Percentiles rank a stretch among this genome's conserved stretches.
Conservation (phyloP, 2,888 invertebrate genomes). For the Boloria selene region DNA sequence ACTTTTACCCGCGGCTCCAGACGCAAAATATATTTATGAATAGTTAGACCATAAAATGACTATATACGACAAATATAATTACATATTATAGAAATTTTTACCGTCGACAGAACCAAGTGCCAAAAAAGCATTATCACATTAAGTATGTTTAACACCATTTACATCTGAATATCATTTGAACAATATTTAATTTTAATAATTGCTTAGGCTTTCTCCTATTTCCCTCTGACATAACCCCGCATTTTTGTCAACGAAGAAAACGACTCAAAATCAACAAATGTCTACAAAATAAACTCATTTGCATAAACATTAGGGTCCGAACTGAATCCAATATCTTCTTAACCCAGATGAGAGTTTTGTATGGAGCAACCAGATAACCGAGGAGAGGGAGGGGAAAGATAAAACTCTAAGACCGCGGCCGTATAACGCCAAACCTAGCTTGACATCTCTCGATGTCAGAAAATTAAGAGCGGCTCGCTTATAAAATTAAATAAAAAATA, state of each 20-base stretch:
- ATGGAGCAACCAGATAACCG: constrained; percentile 53
- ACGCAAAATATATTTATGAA: too few relatives aligned
- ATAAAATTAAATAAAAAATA: constrained; percentile 46
- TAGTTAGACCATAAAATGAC: too few relatives aligned
- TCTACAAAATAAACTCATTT: constrained; percentile 51
- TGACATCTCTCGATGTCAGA: constrained; percentile 74
- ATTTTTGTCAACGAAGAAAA: constrained; percentile 30
- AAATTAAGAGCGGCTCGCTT: constrained; percentile 54
- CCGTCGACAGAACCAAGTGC: too few relatives aligned
- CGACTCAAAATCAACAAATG: constrained; percentile 34
- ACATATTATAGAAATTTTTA: too few relatives aligned
- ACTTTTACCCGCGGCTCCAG: too few relatives aligned
- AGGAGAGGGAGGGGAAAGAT: constrained; percentile 68
- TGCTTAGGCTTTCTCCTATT: constrained; percentile 34
- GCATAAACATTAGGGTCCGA: constrained; percentile 62
- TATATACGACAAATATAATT: too few relatives aligned
- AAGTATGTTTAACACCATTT: not conserved
- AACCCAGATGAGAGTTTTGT: constrained; percentile 63
- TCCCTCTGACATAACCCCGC: constrained; percentile 33
- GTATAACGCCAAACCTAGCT: constrained; percentile 68
- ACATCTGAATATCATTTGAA: constrained; percentile 23
- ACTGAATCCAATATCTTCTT: constrained; percentile 62
- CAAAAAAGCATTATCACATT: not conserved
- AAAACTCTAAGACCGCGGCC: constrained; percentile 71
- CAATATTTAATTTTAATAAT: constrained; percentile 34